Evolutionary conservation across 2,797 vertebrate genomes (phyloP).

Genomic region (Spinus olivaceus): DNA sequence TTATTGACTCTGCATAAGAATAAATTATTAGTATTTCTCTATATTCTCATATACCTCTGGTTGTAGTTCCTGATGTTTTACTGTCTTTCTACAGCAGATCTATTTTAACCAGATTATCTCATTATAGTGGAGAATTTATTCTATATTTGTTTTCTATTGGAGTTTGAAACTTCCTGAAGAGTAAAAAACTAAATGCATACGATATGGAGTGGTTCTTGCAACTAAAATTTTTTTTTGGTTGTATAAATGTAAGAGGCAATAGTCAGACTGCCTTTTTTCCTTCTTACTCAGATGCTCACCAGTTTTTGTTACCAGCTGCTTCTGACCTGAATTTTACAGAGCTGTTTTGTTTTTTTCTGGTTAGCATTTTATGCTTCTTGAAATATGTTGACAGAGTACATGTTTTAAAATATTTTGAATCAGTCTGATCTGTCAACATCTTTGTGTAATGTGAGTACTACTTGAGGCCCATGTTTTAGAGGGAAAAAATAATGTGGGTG

Average conservation of each 20-base stretch:
- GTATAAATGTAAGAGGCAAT: not conserved
- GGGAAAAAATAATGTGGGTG: not conserved
- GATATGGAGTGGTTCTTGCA: not conserved
- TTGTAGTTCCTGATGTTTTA: not conserved
- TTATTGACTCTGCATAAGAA: not conserved
- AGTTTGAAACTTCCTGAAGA: not conserved
- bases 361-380: not conserved
- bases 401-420: not conserved
- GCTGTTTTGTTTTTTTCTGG: not conserved
- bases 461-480: not conserved
- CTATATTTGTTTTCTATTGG: not conserved
- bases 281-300: not conserved
- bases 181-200: not conserved
- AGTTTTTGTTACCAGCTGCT: not conserved
- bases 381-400: not conserved
- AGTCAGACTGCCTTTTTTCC: not conserved
- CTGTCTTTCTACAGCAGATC: not conserved
- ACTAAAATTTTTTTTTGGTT: not conserved
- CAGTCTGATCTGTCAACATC: not conserved
- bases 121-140: not conserved
- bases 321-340: not conserved
- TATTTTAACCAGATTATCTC: not conserved
- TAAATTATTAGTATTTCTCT: not conserved
- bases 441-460: not conserved
- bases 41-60: not conserved